These are phyloP conservation scores for Pentalonia nigronervosa DNA, from an alignment of 1,140 invertebrate species.

Conservation along the genomic window DNA sequence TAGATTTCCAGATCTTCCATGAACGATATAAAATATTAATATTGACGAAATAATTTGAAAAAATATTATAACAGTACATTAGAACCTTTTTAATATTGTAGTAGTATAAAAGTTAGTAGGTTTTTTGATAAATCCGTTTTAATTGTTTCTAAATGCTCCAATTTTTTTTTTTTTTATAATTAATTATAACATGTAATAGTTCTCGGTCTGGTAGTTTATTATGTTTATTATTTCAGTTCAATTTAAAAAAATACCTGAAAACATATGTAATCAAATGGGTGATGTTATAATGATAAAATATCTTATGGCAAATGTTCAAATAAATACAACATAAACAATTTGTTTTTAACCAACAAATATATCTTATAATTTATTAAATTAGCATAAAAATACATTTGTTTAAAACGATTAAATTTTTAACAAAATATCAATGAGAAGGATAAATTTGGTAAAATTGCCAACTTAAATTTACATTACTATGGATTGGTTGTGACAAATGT, in stretches of 20 bases:
- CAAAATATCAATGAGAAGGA: neutral
- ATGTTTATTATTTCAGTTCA: neutral
- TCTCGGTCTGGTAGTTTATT: neutral
- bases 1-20: neutral
- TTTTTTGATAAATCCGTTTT: neutral
- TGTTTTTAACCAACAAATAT: neutral
- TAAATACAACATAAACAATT: neutral
- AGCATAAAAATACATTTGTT: neutral
- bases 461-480: neutral
- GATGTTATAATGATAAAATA: neutral
- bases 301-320: neutral
- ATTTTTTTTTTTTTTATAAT: neutral
- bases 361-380: neutral
- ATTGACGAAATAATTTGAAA: neutral
- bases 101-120: neutral
- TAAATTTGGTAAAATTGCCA: no score
- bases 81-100: neutral
- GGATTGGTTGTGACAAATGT: neutral
- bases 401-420: neutral
- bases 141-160: neutral
- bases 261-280: neutral
- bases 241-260: neutral
- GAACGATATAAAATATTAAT: neutral
- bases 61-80: no score
- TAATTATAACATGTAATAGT: neutral